Base-by-base conservation (phyloP, 2,797 vertebrate species). In the Protonibea diacanthus region DNA sequence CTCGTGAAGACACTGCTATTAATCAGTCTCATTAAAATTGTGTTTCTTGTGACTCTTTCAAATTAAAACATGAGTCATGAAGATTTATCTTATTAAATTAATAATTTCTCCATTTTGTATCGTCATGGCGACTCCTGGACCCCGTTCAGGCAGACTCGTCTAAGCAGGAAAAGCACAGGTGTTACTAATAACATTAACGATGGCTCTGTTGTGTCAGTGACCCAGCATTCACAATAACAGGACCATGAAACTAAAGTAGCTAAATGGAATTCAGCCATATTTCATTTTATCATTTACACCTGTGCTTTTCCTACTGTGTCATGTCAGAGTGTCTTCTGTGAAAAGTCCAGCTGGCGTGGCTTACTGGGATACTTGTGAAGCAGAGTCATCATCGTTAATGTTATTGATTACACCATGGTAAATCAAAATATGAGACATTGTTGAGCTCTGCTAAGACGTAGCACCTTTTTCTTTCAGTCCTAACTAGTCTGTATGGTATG, bases 391-490 rank as follows among this genome's bases (percentile, higher is more conserved):
- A 9, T 47, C 5, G 9, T 48, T 18, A 23, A 40, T 2, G 27
- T 17, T 27, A 20, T 53, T 20, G 10, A 57, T 64, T 48, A 33
- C 40, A 42, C 25, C 25, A 20, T 21, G 14, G 21, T 20, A 29
- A 21, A 8, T 18, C 42, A 18, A 45, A 49, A 40, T 6, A 51
- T 27, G 6, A 21, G 44, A 51, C 9, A 20, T 25, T 18, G 7
- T 18, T 4, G 9, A 45, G 25, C 7, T 38, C 21, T 0, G 3
- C 40, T 8, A 17, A 4, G 2, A 17, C 3, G 0, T 4, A 14
- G 3, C 52, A 40, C n/a, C 17, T 48, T 15, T 15, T 27, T 74
- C 17, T 49, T 42, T 11, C 42, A 3, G 14, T 63, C 21, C 17
- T 7, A 13, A 9, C 4, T 4, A 7, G 23, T 55, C 42, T 3